Evolutionary conservation across 2,888 invertebrate species (phyloP), one percentile per base, ranked within the genome.

Genomic region (Phorcus lineatus): DNA sequence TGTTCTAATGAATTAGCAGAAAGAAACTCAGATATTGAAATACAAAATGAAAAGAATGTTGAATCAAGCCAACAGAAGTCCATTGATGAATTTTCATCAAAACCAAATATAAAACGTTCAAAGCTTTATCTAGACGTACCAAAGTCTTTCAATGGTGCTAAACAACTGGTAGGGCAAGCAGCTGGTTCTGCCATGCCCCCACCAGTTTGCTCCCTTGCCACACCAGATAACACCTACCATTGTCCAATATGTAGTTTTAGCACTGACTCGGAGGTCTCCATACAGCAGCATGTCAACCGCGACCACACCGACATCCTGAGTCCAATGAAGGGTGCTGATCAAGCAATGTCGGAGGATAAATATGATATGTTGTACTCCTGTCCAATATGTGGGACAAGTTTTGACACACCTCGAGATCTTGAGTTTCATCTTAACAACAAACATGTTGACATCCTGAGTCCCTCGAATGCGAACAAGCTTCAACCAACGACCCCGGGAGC

Each of bases 381-480:
- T 91, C 97, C 97, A 0, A 95, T 97, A 67, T 97, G 97, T 93
- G 95, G 96, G 91, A 94, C 95, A 74, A 95, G 95, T 87, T 95
- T 95, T n/a, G 85, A 87, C 62, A 87, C 89, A 31, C 88, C 88
- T 53, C 95, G 96, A 1, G 96, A 96, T 91, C 95, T 97, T 77
- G 97, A 97, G 93, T 93, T 96, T 76, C 97, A 97, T 91, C 97
- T 97, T 0, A 97, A 97, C 93, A 96, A 96, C 80, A 96, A 96
- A 89, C 97, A 97, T 92, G 95, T 95, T 89, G 97, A 97, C 93
- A 96, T 96, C 86, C 94, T 96, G 80, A 96, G 96, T 92, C 96
- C 96, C 94, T 94, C 92, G 88, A 93, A 89, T 80, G 57, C 36
- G 31, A 54, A 40, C 24, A 70, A 79, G 22, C 55, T 31, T 17